Percentiles rank a stretch among this genome's conserved stretches.
Conservation (phyloP, 2,113 vertebrate genomes). For the Phycodurus eques region DNA sequence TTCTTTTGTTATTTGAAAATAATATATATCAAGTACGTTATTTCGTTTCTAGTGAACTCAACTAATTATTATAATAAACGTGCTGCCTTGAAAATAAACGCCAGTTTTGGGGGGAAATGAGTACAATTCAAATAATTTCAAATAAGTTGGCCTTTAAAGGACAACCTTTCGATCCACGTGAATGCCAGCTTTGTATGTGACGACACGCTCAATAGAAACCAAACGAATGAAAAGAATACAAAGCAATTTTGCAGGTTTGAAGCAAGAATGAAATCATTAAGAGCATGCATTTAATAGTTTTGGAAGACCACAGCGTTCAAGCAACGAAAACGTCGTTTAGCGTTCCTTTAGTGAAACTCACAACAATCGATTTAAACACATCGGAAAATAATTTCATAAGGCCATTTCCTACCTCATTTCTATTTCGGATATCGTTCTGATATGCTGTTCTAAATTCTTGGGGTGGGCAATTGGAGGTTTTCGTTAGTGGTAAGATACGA, state of each 20-base stretch:
- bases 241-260: neutral
- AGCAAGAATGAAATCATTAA: neutral
- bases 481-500: neutral
- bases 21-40: neutral
- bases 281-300: no score
- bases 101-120: no score
- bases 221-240: neutral
- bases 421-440: neutral
- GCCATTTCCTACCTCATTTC: neutral
- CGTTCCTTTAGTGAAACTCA: no score
- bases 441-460: neutral
- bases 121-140: no score
- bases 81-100: no score
- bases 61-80: no score
- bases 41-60: neutral
- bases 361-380: no score
- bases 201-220: neutral
- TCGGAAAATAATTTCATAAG: neutral
- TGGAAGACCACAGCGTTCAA: no score
- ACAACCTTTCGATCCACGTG: neutral
- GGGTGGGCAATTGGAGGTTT: neutral
- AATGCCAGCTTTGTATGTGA: no score
- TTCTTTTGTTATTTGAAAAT: neutral
- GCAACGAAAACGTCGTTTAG: no score
- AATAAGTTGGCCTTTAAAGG: no score